Evolutionary conservation across 2,113 vertebrate species (phyloP), one percentile per base, ranked within the genome.

Genomic region (Macaca nemestrina): DNA sequence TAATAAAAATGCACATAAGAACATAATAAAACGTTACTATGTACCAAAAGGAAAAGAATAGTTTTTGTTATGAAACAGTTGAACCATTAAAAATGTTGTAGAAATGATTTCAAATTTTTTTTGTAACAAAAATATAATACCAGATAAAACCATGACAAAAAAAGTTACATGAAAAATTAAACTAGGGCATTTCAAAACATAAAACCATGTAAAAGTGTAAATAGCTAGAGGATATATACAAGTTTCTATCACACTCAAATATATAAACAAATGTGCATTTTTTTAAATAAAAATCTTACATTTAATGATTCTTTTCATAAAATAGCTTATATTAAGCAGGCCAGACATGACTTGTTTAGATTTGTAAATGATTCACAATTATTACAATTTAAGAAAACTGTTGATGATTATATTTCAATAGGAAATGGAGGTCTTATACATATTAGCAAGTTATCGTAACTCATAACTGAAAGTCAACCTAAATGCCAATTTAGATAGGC

Each of bases 1-100:
- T 97, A 97, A 97, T 98, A 98, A 98, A 98, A 98, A 97, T 95
- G 64, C 96, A 97, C 86, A 96, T 89, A 98, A 98, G 93, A 98
- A 97, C 50, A 97, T 84, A 97, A 97, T 98, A 98, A 98, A 98
- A 96, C 96, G 59, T 98, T 98, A 98, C 96, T 94, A 97, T 92
- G 61, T 7, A 48, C 80, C 96, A 90, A 97, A 94, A 98, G 93
- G 93, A 98, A 98, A 97, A 97, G 98, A 98, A 98, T 97, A 97
- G 84, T 96, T 98, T 97, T 95, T 86, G 70, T 93, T 98, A 94
- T 96, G 90, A 98, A 98, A 93, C 48, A 97, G 35, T 80, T 76
- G 86, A 96, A 81, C 45, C 64, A 97, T 90, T 97, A 96, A 97
- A 97, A 87, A 84, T 95, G 38, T 55, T 95, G 27, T 64, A 27